Evolutionary conservation across 2,113 vertebrate species (phyloP).

Genomic region (Phalacrocorax carbo): DNA sequence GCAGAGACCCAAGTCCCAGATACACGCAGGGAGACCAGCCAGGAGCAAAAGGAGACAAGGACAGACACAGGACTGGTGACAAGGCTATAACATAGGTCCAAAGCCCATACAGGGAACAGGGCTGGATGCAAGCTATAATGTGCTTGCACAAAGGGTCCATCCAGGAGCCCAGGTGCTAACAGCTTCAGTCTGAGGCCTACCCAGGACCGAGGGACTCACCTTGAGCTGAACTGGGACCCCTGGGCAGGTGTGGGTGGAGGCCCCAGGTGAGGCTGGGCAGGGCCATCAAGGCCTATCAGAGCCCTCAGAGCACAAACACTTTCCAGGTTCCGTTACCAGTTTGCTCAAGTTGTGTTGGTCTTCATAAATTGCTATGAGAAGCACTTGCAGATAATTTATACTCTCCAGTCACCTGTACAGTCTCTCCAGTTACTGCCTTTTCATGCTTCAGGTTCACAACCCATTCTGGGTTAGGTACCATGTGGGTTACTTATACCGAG

Average conservation of each 20-base stretch:
- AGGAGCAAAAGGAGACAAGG: background rate
- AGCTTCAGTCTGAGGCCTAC: rapidly evolving
- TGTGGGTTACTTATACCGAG: rapidly evolving
- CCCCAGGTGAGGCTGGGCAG: background rate
- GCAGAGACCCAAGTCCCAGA: background rate
- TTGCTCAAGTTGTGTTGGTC: background rate
- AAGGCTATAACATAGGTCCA: background rate
- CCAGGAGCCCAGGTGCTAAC: background rate
- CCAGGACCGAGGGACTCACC: background rate
- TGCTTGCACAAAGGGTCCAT: background rate
- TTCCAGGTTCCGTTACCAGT: background rate
- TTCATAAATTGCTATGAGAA: background rate
- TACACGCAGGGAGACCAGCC: background rate
- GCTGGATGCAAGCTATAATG: rapidly evolving
- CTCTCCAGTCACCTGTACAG: background rate
- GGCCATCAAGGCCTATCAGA: background rate
- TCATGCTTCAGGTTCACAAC: background rate
- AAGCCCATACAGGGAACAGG: background rate
- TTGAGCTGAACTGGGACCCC: background rate
- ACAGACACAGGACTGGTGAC: background rate
- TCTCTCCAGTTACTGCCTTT: background rate
- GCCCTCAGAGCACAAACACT: background rate
- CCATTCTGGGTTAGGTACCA: background rate
- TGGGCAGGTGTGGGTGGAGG: background rate
- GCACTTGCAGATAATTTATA: background rate